Evolutionary conservation across 1,140 invertebrate genomes (phyloP).

Genomic region (Neuroterus valhalla): DNA sequence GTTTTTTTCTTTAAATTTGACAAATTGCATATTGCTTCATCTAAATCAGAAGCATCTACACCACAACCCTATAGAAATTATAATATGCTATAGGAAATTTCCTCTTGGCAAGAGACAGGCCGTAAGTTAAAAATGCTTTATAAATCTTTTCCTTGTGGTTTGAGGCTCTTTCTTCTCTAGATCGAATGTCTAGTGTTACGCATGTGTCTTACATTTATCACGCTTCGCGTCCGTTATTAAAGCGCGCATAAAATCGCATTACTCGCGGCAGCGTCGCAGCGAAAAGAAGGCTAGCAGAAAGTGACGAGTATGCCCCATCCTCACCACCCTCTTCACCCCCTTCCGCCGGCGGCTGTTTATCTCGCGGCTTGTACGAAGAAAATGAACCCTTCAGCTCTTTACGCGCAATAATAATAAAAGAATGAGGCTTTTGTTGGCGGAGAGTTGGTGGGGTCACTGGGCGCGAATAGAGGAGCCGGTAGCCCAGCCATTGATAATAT

Average conservation of each 20-base stretch:
- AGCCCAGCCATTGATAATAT: slow-evolving; percentile 52
- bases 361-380: slow-evolving; percentile 53
- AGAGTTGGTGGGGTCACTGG: slow-evolving; percentile 55
- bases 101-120: too few relatives aligned
- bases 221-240: slow-evolving; percentile 46
- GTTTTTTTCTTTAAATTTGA: too few relatives aligned
- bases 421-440: slow-evolving; percentile 64
- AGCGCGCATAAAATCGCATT: slow-evolving; percentile 26
- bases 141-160: neutral
- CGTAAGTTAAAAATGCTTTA: too few relatives aligned
- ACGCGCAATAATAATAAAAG: slow-evolving; percentile 67
- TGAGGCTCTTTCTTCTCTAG: neutral
- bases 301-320: neutral
- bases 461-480: slow-evolving; percentile 54
- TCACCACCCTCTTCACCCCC: neutral
- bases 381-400: slow-evolving; percentile 55
- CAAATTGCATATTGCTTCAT: too few relatives aligned
- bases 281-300: neutral
- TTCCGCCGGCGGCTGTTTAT: slow-evolving; percentile 43
- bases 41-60: too few relatives aligned
- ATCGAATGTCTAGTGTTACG: neutral
- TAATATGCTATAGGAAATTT: too few relatives aligned
- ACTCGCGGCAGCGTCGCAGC: slow-evolving; percentile 1
- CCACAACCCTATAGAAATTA: too few relatives aligned
- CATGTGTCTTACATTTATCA: slow-evolving; percentile 57